These are phyloP conservation scores for Tachysurus vachellii DNA, from an alignment of 2,113 vertebrate species.

Conservation along the genomic window DNA sequence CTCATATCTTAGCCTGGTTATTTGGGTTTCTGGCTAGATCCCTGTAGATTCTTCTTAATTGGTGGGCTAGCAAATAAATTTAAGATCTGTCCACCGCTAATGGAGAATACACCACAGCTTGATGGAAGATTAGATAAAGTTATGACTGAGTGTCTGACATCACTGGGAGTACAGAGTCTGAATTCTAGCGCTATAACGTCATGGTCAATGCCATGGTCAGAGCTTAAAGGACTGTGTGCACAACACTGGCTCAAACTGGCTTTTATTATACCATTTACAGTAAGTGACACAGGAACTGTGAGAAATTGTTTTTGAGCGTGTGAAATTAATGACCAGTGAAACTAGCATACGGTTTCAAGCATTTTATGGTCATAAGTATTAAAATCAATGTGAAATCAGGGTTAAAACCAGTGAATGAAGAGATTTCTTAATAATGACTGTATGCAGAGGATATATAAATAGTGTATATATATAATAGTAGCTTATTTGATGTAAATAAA, in stretches of 20 bases:
- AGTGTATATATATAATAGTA: too few relatives aligned
- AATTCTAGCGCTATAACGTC: not conserved
- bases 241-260: not conserved
- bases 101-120: not conserved
- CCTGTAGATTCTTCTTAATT: not conserved
- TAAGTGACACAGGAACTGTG: not conserved
- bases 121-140: too few relatives aligned
- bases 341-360: not conserved
- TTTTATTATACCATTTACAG: not conserved
- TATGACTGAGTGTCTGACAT: not conserved
- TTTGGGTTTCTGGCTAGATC: not conserved
- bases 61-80: not conserved
- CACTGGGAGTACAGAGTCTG: not conserved
- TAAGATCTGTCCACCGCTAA: not conserved
- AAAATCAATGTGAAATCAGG: not conserved
- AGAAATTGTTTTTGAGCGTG: not conserved
- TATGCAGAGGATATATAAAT: too few relatives aligned
- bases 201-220: not conserved
- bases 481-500: too few relatives aligned
- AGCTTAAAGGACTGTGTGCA: not conserved
- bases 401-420: not conserved
- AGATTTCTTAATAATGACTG: not conserved
- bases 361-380: not conserved
- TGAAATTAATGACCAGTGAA: not conserved
- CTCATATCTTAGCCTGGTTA: not conserved